Percentiles rank a stretch among this genome's conserved stretches.
Conservation (phyloP, 2,113 vertebrate genomes). For the Myrmophylax atrothorax region DNA sequence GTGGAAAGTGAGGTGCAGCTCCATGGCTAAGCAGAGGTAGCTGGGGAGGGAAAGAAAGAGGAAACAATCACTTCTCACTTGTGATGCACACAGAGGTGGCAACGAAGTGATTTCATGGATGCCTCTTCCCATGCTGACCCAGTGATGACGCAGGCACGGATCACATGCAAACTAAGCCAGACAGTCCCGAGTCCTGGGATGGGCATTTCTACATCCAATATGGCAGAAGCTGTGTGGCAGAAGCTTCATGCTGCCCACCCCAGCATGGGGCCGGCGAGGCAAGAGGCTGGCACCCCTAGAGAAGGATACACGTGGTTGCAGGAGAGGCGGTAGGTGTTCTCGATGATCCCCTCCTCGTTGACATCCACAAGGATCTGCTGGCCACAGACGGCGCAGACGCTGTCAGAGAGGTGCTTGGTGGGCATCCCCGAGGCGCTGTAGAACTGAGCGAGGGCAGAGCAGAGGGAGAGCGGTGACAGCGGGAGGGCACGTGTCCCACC, state of each 20-base stretch:
- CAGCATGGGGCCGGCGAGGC: fast-evolving
- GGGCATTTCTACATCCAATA: background rate
- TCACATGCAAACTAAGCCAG: background rate
- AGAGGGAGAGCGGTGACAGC: background rate
- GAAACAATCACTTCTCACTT: background rate
- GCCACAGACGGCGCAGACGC: conserved; percentile 94
- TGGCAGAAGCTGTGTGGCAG: fast-evolving
- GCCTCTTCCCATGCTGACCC: background rate
- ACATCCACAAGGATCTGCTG: conserved; percentile 96
- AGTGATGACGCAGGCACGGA: background rate
- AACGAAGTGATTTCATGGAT: background rate
- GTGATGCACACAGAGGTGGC: fast-evolving
- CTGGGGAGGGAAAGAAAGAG: background rate
- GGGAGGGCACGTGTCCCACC: fast-evolving
- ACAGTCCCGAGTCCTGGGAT: fast-evolving
- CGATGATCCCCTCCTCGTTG: conserved; percentile 96
- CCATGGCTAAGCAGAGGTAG: background rate
- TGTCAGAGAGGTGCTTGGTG: conserved; percentile 95
- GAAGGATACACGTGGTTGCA: conserved; percentile 99
- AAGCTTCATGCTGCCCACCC: background rate
- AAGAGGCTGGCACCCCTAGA: background rate
- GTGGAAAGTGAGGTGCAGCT: background rate
- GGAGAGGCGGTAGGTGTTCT: conserved; percentile 96
- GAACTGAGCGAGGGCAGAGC: conserved; percentile 75
- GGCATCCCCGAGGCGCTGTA: conserved; percentile 97